phyloP scores from a whole-genome alignment of 2,888 invertebrate species.

The Caenorhabditis uteleia region DNA sequence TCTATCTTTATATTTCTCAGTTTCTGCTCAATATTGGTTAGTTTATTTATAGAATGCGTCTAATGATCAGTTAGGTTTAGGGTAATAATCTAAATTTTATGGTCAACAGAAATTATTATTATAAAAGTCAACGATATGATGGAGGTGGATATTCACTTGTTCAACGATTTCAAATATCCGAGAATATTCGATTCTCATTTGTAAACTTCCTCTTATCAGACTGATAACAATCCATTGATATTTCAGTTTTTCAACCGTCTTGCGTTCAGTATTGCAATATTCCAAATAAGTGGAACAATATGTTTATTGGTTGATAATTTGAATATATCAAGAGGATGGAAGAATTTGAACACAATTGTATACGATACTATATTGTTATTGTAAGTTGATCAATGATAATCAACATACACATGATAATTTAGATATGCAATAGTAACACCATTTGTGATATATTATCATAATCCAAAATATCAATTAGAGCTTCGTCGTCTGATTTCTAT shows the following conservation, averaged over 20 bases:
- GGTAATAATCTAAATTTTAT: constrained; percentile 21
- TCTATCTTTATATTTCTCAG: constrained; percentile 14
- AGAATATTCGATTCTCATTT: constrained; percentile 30
- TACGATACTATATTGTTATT: constrained; percentile 15
- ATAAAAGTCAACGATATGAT: constrained; percentile 11
- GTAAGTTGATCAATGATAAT: constrained; percentile 8
- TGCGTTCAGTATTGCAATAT: constrained; percentile 23
- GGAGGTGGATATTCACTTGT: constrained; percentile 28
- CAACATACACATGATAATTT: not conserved
- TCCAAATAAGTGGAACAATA: constrained; percentile 24
- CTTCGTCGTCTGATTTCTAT: constrained; percentile 3
- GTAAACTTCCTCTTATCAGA: constrained; percentile 6
- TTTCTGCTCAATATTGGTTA: constrained; percentile 13
- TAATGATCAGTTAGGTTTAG: constrained; percentile 1
- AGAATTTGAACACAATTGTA: constrained; percentile 27
- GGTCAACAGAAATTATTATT: constrained; percentile 25
- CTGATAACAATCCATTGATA: not conserved
- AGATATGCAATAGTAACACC: constrained; percentile 30
- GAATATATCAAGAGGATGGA: constrained; percentile 21
- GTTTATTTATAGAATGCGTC: not conserved
- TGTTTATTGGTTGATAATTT: constrained; percentile 27
- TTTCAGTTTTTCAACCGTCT: constrained; percentile 27
- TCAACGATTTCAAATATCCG: constrained; percentile 27
- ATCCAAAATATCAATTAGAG: constrained; percentile 25
- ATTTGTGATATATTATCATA: constrained; percentile 27